Evolutionary conservation across 2,797 vertebrate species (phyloP).

Genomic region (Alcedo quadribrachys): DNA sequence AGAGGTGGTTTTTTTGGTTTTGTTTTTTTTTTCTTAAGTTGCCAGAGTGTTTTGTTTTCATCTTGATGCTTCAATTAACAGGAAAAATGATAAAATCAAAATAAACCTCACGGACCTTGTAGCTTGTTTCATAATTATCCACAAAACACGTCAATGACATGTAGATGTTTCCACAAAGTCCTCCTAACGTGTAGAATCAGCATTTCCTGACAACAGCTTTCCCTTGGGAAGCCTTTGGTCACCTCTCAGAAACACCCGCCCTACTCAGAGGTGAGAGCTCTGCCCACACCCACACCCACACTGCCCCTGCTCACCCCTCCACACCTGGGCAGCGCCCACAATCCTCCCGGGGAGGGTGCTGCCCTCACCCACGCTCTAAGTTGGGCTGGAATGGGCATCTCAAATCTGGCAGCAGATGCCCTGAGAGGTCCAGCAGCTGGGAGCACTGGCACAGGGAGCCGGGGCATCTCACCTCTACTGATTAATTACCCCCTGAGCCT

Average conservation of each 20-base stretch:
- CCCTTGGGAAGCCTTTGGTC: neutral
- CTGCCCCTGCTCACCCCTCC: neutral
- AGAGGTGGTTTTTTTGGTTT: neutral
- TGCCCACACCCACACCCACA: neutral
- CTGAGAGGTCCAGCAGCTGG: neutral
- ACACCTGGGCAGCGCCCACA: neutral
- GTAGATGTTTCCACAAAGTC: neutral
- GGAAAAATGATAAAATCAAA: neutral
- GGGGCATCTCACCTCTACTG: slow-evolving; percentile 67
- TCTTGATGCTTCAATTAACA: neutral
- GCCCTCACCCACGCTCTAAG: neutral
- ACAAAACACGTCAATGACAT: slow-evolving; percentile 5
- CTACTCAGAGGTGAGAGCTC: neutral
- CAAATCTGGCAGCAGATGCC: neutral
- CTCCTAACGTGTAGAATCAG: neutral
- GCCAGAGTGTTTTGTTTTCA: neutral
- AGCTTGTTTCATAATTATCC: slow-evolving; percentile 23
- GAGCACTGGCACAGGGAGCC: neutral
- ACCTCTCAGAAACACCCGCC: neutral
- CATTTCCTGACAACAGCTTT: neutral
- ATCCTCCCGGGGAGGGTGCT: neutral
- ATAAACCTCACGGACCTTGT: neutral
- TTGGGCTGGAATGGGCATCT: neutral
- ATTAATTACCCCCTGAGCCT: slow-evolving; percentile 71
- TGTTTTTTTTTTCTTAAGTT: neutral